Evolutionary conservation across 2,797 vertebrate species (phyloP).

Genomic region (Leptatherina wallacei): DNA sequence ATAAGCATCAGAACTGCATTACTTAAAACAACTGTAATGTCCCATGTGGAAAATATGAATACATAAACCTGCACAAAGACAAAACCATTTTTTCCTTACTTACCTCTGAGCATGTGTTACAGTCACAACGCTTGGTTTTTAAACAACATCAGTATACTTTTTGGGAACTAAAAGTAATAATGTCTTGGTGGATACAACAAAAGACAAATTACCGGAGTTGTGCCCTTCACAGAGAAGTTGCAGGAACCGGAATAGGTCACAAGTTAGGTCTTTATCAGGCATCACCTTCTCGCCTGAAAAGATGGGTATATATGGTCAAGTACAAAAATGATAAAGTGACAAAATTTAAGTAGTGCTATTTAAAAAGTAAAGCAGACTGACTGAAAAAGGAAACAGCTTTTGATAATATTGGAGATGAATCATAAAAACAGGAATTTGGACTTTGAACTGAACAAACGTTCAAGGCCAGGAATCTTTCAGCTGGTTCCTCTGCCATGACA

Average conservation of each 20-base stretch:
- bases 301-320: neutral
- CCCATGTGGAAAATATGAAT: neutral
- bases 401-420: conserved; percentile 17
- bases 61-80: neutral
- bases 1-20: neutral
- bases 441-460: conserved; percentile 29
- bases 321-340: conserved; percentile 68
- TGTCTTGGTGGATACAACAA: neutral
- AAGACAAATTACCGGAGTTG: conserved; percentile 88
- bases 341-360: conserved; percentile 48
- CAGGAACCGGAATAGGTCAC: conserved; percentile 95
- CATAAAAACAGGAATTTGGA: conserved; percentile 7
- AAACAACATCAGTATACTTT: neutral
- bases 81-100: neutral
- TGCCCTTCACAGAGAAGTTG: conserved; percentile 98
- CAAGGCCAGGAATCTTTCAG: conserved; percentile 42
- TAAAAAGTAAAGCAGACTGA: conserved; percentile 13
- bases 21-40: neutral
- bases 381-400: conserved; percentile 47
- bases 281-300: conserved; percentile 91
- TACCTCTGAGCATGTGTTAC: neutral
- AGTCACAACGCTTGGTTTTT: neutral
- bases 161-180: neutral
- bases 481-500: conserved; percentile 41
- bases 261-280: conserved; percentile 92